These are phyloP conservation scores for Athalia circularis DNA, from an alignment of 2,888 invertebrate genomes.

Conservation along the genomic window DNA sequence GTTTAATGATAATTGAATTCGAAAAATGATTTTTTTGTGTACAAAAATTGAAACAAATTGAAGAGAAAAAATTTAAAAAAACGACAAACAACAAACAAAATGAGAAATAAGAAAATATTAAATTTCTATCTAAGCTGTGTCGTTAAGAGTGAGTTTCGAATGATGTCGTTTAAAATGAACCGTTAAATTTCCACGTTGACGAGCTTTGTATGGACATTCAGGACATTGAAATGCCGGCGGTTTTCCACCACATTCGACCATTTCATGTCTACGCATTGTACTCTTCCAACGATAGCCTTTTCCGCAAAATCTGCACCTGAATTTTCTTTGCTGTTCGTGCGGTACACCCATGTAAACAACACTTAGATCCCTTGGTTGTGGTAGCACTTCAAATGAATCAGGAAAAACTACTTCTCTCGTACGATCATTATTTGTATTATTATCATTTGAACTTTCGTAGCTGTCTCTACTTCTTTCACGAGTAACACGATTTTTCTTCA, in stretches of 20 bases:
- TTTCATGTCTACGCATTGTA: conserved; percentile 87
- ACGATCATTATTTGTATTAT: conserved; percentile 52
- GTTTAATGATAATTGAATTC: not conserved
- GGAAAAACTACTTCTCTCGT: conserved; percentile 70
- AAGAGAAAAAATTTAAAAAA: conserved; percentile 39
- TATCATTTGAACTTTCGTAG: conserved; percentile 52
- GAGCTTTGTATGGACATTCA: conserved; percentile 86
- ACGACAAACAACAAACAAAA: conserved; percentile 5
- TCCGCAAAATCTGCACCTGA: conserved; percentile 89
- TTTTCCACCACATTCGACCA: conserved; percentile 90
- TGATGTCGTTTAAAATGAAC: conserved; percentile 90
- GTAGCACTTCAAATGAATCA: conserved; percentile 73
- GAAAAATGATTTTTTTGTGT: conserved; percentile 33
- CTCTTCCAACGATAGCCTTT: conserved; percentile 92
- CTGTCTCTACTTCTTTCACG: conserved; percentile 45
- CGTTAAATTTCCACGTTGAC: conserved; percentile 88
- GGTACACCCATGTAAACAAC: conserved; percentile 75
- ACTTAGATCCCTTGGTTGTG: conserved; percentile 70
- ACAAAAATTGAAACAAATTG: conserved; percentile 29
- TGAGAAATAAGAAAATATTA: not conserved
- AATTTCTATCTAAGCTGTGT: conserved; percentile 52
- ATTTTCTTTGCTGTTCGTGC: conserved; percentile 79
- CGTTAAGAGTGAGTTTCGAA: conserved; percentile 69
- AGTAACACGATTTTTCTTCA: conserved; percentile 55
- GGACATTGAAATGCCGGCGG: conserved; percentile 89